Evolutionary conservation across 2,113 vertebrate species (phyloP).

Genomic region (Corythornis vintsioides): DNA sequence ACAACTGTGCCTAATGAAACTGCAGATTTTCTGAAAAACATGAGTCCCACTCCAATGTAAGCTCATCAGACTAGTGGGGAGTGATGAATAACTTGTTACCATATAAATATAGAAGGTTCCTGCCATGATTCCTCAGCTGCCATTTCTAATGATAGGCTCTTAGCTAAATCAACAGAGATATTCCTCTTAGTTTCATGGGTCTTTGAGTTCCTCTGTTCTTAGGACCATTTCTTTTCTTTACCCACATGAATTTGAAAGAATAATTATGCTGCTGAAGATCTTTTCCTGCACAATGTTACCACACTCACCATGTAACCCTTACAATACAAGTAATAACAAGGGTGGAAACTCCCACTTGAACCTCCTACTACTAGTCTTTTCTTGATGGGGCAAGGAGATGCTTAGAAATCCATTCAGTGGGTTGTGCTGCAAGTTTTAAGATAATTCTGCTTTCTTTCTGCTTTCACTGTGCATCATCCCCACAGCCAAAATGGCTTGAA

Average conservation of each 20-base stretch:
- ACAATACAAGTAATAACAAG: neutral
- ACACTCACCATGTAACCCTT: neutral
- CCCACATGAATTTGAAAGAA: neutral
- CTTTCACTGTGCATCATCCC: neutral
- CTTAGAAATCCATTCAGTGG: neutral
- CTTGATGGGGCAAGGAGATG: neutral
- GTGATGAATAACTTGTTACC: neutral
- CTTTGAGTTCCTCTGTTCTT: neutral
- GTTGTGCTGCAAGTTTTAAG: neutral
- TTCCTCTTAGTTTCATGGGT: neutral
- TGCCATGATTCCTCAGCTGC: neutral
- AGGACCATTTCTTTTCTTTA: neutral
- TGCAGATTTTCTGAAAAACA: neutral
- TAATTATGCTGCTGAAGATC: neutral
- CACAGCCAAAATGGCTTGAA: neutral
- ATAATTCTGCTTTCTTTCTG: neutral
- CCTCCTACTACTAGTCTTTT: conserved; percentile 8
- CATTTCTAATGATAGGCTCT: neutral
- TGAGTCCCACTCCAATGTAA: neutral
- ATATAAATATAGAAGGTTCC: neutral
- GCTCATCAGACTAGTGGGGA: neutral
- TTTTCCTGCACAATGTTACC: neutral
- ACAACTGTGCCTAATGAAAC: neutral
- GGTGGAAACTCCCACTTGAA: neutral
- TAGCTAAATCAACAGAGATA: neutral